Percentiles rank a stretch among this genome's conserved stretches.
phyloP scores from a whole-genome alignment of 2,113 vertebrate genomes.

The Urocolius indicus region DNA sequence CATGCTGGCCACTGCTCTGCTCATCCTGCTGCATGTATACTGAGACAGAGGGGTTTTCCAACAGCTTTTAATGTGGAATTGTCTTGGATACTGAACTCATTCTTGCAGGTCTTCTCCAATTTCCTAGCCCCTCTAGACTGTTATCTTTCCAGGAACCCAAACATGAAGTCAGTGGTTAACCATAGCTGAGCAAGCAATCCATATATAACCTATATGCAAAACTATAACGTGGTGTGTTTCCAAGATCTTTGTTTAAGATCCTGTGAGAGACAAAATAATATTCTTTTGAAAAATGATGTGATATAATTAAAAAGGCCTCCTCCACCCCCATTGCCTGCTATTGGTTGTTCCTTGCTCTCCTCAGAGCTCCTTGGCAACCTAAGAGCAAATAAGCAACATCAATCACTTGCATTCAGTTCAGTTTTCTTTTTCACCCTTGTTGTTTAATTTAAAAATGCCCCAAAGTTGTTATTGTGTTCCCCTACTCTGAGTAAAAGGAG shows the following conservation, averaged over 20 bases:
- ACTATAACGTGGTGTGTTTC: not conserved
- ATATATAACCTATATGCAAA: not conserved
- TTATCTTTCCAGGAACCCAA: not conserved
- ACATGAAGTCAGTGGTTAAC: not conserved
- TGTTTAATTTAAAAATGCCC: slow-evolving; percentile 61
- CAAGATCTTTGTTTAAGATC: not conserved
- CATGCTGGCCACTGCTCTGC: not conserved
- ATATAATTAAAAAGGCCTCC: slow-evolving; percentile 21
- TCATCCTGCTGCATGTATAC: not conserved
- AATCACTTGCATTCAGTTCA: slow-evolving; percentile 30
- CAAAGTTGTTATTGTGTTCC: slow-evolving; percentile 35
- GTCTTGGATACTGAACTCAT: not conserved
- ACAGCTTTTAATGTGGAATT: not conserved
- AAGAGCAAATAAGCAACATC: slow-evolving; percentile 34
- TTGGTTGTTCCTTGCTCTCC: slow-evolving; percentile 33
- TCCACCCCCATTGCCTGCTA: not conserved
- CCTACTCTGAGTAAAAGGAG: not conserved
- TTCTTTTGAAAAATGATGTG: slow-evolving; percentile 3
- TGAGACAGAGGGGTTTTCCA: not conserved
- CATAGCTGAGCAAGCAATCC: not conserved
- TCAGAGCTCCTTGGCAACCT: slow-evolving; percentile 48
- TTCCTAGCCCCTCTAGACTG: not conserved
- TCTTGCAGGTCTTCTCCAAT: not conserved
- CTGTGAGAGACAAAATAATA: not conserved
- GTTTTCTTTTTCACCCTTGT: slow-evolving; percentile 26